A percentile compares a stretch with the other conserved stretches of the same genome.
phyloP scores from a whole-genome alignment of 1,140 invertebrate species.

The Macrostomum lignano region DNA sequence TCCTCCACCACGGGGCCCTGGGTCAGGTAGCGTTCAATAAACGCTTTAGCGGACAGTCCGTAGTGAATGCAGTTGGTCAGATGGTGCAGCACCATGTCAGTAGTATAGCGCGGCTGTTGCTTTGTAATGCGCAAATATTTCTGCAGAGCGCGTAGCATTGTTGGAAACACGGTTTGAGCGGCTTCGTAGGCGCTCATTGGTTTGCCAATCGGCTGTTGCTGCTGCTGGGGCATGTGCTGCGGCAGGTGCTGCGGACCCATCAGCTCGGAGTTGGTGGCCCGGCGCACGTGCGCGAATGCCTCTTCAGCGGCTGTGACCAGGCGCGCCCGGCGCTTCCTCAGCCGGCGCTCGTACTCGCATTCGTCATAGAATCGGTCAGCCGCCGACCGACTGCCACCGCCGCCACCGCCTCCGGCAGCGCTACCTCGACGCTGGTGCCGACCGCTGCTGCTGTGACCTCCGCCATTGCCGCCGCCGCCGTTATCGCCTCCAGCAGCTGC shows the following conservation, averaged over 20 bases:
- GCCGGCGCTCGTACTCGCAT: slow-evolving; percentile 69
- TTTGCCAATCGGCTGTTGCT: slow-evolving; percentile 24
- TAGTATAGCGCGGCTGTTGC: slow-evolving; percentile 71
- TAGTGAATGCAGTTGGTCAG: slow-evolving; percentile 60
- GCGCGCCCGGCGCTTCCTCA: slow-evolving; percentile 57
- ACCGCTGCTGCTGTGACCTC: too few species aligned
- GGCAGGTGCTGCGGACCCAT: too few species aligned
- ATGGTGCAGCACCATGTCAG: slow-evolving; percentile 58
- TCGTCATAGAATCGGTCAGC: slow-evolving; percentile 68
- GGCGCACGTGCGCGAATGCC: slow-evolving; percentile 69
- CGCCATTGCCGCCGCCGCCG: too few species aligned
- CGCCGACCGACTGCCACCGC: too few species aligned
- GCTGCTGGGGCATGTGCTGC: too few species aligned
- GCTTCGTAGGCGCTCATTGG: slow-evolving; percentile 80
- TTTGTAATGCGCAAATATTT: slow-evolving; percentile 76
- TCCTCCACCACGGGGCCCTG: slow-evolving; percentile 32
- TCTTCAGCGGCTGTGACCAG: slow-evolving; percentile 73
- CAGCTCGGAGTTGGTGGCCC: too few species aligned
- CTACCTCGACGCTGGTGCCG: too few species aligned
- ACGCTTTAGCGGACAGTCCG: slow-evolving; percentile 61
- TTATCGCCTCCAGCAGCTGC: too few species aligned
- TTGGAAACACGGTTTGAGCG: slow-evolving; percentile 79
- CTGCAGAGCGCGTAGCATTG: slow-evolving; percentile 66
- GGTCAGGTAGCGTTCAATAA: slow-evolving; percentile 39
- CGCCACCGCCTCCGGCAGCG: too few species aligned